A percentile compares a stretch with the other conserved stretches of the same genome.
These are phyloP conservation scores for Drosophila macrospina DNA, from an alignment of 2,888 invertebrate genomes.

Conservation along the genomic window DNA sequence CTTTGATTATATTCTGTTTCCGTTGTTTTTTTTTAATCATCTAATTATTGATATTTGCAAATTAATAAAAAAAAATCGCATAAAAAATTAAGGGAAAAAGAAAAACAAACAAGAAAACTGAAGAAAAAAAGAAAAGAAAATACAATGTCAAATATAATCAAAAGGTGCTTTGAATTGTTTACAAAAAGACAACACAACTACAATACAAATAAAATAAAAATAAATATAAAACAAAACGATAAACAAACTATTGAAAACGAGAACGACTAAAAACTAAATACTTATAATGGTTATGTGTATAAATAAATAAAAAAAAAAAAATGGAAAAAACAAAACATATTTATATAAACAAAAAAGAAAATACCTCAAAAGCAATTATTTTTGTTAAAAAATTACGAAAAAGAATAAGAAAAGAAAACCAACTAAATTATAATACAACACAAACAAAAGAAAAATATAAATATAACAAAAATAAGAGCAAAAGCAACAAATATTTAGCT, in stretches of 20 bases:
- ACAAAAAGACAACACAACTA: constrained; percentile 72
- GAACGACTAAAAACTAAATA: constrained; percentile 73
- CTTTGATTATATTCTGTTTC: constrained; percentile 73
- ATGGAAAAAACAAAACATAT: constrained; percentile 62
- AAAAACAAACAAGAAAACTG: constrained; percentile 33
- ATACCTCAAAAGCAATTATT: constrained; percentile 83
- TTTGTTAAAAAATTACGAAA: constrained; percentile 70
- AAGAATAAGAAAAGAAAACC: constrained; percentile 50
- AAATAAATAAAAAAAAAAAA: constrained; percentile 46
- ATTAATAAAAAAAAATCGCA: constrained; percentile 33
- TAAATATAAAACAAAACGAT: constrained; percentile 29
- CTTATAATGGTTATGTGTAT: constrained; percentile 70
- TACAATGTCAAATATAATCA: constrained; percentile 81
- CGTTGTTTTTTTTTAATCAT: constrained; percentile 43
- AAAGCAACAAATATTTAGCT: constrained; percentile 45
- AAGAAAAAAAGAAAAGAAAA: constrained; percentile 48
- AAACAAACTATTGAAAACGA: constrained; percentile 68
- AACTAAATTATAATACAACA: constrained; percentile 64
- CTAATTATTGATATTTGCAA: constrained; percentile 48
- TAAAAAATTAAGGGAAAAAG: constrained; percentile 29
- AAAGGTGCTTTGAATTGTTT: constrained; percentile 84
- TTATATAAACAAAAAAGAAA: constrained; percentile 78
- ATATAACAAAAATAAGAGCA: constrained; percentile 35
- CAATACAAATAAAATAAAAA: constrained; percentile 54
- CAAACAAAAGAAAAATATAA: constrained; percentile 48